Evolutionary conservation across 37 sponge, comb jelly and placozoan genomes (phyloP).

Genomic region (Mnemiopsis leidyi): DNA sequence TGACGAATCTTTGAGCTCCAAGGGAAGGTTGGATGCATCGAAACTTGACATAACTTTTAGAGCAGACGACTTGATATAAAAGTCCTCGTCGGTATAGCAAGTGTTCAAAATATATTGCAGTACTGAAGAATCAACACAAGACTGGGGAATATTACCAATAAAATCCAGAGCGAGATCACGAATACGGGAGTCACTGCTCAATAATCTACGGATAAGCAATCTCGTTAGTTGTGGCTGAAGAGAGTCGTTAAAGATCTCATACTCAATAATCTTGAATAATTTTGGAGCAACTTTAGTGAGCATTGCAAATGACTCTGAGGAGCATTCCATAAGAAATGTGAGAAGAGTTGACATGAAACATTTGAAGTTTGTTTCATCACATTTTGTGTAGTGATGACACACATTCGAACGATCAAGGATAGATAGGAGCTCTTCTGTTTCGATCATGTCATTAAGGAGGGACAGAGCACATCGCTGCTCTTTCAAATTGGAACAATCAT

Average conservation of each 20-base stretch:
- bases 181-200: background rate
- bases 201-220: background rate
- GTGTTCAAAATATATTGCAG: background rate
- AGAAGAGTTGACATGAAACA: background rate
- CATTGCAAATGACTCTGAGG: background rate
- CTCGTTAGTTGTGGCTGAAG: background rate
- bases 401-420: background rate
- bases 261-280: background rate
- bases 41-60: background rate
- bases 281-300: background rate
- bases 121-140: background rate
- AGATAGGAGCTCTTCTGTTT: background rate
- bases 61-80: background rate
- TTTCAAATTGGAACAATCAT: conserved; percentile 1
- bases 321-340: background rate
- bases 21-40: background rate
- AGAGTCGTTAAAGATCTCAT: background rate
- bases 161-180: background rate
- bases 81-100: background rate
- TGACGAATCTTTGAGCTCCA: background rate
- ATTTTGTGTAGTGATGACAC: conserved; percentile 2
- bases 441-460: background rate
- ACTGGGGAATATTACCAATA: background rate
- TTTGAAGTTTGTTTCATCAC: background rate
- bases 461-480: conserved; percentile 7